Evolutionary conservation across 2,113 vertebrate species (phyloP).

Genomic region (Chaetorhynchus papuensis): DNA sequence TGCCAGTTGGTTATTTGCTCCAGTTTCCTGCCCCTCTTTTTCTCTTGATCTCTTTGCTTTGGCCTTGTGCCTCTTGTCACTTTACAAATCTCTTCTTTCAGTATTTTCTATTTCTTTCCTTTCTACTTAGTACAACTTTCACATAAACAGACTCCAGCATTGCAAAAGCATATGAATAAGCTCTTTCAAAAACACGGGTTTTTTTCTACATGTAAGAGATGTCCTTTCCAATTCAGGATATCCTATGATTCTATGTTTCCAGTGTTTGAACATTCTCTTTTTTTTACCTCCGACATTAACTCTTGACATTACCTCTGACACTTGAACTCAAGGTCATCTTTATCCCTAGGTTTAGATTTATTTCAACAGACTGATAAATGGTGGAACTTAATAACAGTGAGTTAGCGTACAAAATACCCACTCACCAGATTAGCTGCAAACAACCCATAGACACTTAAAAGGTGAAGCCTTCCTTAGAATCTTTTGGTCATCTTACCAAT

Average conservation of each 20-base stretch:
- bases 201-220: neutral
- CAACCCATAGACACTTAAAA: neutral
- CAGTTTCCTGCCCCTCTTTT: neutral
- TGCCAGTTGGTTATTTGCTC: neutral
- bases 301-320: neutral
- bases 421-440: neutral
- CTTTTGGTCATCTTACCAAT: neutral
- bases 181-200: rapidly evolving
- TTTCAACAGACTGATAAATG: neutral
- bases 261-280: neutral
- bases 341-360: neutral
- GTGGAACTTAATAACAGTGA: neutral
- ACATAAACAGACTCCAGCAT: neutral
- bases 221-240: neutral
- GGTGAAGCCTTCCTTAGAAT: neutral
- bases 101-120: neutral
- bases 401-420: neutral
- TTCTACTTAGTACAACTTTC: neutral
- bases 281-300: neutral
- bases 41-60: neutral
- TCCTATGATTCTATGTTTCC: neutral
- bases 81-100: neutral
- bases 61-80: neutral
- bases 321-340: neutral
- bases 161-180: neutral